These are phyloP conservation scores for Gila orcuttii DNA, from an alignment of 2,113 vertebrate species.

Conservation along the genomic window DNA sequence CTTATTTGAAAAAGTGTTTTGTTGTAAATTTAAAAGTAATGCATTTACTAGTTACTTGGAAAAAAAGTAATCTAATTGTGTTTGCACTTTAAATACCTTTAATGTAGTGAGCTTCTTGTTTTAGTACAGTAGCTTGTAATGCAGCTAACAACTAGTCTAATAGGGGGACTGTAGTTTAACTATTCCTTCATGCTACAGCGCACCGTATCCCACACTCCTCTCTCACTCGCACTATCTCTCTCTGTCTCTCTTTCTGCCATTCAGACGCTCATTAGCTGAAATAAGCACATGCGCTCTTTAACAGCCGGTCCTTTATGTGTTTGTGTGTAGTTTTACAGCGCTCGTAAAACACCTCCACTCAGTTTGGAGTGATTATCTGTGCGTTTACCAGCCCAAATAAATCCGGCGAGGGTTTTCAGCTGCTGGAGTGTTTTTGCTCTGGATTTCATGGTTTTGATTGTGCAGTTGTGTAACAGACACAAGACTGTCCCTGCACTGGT, in stretches of 20 bases:
- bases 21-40: no score
- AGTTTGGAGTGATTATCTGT: slow-evolving; percentile 73
- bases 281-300: slow-evolving; percentile 76
- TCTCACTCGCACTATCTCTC: neutral
- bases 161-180: neutral
- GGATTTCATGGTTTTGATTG: neutral
- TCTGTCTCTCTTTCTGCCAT: slow-evolving; percentile 16
- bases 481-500: no score
- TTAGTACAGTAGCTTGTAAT: neutral
- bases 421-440: neutral
- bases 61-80: no score
- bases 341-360: slow-evolving; percentile 75
- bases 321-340: slow-evolving; percentile 77
- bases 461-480: neutral
- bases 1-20: no score
- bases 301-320: slow-evolving; percentile 75
- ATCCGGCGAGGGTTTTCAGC: slow-evolving; percentile 38
- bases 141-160: neutral
- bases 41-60: no score
- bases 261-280: slow-evolving; percentile 74
- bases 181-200: neutral
- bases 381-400: slow-evolving; percentile 75
- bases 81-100: neutral
- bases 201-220: neutral
- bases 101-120: neutral